Percentiles rank a stretch among this genome's conserved stretches.
Evolutionary conservation across 2,888 invertebrate species (phyloP).

Genomic region (Erebia epiphron): DNA sequence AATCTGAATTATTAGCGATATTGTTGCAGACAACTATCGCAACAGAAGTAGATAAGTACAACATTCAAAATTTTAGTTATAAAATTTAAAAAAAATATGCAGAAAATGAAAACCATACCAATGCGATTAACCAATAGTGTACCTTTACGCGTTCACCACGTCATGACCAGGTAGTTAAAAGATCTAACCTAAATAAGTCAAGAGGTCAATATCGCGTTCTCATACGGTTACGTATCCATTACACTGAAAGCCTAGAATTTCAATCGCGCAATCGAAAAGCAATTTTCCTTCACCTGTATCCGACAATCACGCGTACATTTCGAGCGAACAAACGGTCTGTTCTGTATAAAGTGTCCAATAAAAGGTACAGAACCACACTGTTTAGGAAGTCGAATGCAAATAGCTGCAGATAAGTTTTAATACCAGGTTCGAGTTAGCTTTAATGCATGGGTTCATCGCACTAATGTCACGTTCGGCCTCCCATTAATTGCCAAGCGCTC

Average conservation of each 20-base stretch:
- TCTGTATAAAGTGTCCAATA: slow-evolving; percentile 45
- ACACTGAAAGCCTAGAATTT: slow-evolving; percentile 38
- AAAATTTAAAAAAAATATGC: not conserved
- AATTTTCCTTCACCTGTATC: slow-evolving; percentile 45
- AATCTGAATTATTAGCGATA: not conserved
- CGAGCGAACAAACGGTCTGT: slow-evolving; percentile 42
- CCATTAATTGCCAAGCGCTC: slow-evolving; percentile 72
- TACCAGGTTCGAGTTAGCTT: slow-evolving; percentile 65
- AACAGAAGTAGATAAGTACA: not conserved
- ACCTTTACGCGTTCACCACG: not conserved
- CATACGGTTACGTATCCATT: slow-evolving; percentile 18
- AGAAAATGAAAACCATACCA: not conserved
- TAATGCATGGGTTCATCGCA: slow-evolving; percentile 74
- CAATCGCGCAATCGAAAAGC: slow-evolving; percentile 44
- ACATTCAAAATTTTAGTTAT: not conserved
- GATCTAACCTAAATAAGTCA: slow-evolving; percentile 18
- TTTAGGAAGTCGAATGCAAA: slow-evolving; percentile 81
- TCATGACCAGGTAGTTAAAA: not conserved
- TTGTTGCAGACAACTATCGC: not conserved
- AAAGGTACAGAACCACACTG: slow-evolving; percentile 55
- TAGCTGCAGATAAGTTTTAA: slow-evolving; percentile 81
- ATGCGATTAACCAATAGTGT: not conserved
- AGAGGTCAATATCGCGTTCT: slow-evolving; percentile 27
- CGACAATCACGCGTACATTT: slow-evolving; percentile 46
- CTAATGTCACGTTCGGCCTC: slow-evolving; percentile 81